Evolutionary conservation across 2,113 vertebrate genomes (phyloP).

Genomic region (Cyrtonyx montezumae): DNA sequence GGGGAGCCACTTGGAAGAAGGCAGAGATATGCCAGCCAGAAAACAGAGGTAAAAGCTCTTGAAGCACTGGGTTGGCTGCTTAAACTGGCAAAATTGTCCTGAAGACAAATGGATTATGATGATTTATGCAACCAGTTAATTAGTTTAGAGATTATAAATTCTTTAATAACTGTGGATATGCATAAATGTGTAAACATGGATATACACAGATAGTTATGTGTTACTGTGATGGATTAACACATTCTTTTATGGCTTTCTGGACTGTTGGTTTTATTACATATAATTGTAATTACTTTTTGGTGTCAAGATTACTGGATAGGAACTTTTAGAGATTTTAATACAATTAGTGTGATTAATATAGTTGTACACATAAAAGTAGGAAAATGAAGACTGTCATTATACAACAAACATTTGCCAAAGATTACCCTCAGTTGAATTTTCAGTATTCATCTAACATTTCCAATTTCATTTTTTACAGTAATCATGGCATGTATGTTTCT

Average conservation of each 20-base stretch:
- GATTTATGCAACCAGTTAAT: slow-evolving; percentile 18
- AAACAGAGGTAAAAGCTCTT: not conserved
- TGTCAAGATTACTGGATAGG: slow-evolving; percentile 28
- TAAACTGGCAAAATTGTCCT: not conserved
- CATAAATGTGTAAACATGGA: not conserved
- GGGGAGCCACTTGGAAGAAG: not conserved
- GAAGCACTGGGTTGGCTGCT: not conserved
- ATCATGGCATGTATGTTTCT: not conserved
- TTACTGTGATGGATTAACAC: not conserved
- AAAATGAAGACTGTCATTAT: not conserved
- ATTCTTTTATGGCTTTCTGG: slow-evolving; percentile 21
- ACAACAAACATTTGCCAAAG: slow-evolving; percentile 26
- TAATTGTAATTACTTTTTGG: slow-evolving; percentile 22
- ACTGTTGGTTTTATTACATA: slow-evolving; percentile 33
- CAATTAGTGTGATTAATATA: not conserved
- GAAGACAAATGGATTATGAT: not conserved
- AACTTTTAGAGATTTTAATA: slow-evolving; percentile 18
- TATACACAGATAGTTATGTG: not conserved
- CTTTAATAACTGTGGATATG: not conserved
- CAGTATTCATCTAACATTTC: not conserved
- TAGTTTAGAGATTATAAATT: slow-evolving; percentile 15
- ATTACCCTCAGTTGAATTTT: not conserved
- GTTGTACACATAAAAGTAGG: not conserved
- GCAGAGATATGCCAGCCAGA: not conserved
- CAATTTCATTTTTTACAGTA: not conserved